Conservation (phyloP, 1,140 invertebrate species). For the Drosophila teissieri region DNA sequence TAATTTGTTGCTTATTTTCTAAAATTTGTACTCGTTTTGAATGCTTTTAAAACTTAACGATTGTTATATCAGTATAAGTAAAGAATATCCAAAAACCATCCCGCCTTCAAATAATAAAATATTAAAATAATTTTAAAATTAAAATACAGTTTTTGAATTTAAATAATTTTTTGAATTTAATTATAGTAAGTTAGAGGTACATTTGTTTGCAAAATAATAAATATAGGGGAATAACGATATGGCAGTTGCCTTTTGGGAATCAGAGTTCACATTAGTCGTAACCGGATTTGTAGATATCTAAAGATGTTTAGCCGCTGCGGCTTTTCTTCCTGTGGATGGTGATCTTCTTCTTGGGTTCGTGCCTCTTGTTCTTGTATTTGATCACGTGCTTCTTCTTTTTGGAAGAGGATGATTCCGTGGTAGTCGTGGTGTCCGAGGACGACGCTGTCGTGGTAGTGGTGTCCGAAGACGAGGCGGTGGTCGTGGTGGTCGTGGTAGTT, state of each 20-base stretch:
- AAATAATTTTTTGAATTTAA: no score
- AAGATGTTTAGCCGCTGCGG: background rate
- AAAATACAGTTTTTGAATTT: no score
- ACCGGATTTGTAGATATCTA: background rate
- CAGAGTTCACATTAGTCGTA: background rate
- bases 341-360: slow-evolving; percentile 2
- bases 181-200: background rate
- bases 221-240: background rate
- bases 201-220: no score
- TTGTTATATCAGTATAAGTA: no score
- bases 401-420: background rate
- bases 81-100: no score
- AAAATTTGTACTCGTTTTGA: no score
- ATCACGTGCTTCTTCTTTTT: no score
- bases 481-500: background rate
- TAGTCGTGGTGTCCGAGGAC: background rate
- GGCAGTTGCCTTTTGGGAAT: background rate
- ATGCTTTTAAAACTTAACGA: no score
- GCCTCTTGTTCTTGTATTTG: no score
- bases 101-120: no score
- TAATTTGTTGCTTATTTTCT: no score
- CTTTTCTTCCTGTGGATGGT: background rate
- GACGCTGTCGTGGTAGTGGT: slow-evolving; percentile 15
- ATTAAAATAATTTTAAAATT: no score
- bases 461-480: slow-evolving; percentile 6